These are phyloP conservation scores for Neria commutata DNA, from an alignment of 2,888 invertebrate genomes.

Conservation along the genomic window DNA sequence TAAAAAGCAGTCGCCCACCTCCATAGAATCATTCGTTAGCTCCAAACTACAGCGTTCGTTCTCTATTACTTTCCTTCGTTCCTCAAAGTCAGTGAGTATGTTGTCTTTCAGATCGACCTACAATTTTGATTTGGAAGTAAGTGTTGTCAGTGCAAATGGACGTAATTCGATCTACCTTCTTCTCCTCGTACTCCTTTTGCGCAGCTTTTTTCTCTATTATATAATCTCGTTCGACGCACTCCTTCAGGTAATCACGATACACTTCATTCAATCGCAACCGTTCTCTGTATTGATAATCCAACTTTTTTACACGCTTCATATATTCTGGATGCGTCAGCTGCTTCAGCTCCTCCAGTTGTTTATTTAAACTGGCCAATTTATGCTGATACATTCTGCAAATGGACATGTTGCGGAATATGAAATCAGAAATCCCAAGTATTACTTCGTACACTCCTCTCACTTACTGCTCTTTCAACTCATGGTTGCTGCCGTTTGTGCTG, in stretches of 20 bases:
- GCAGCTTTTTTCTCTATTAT: slow-evolving; percentile 86
- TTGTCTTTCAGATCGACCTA: slow-evolving; percentile 80
- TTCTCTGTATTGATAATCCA: slow-evolving; percentile 84
- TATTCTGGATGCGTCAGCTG: slow-evolving; percentile 88
- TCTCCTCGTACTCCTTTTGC: slow-evolving; percentile 92
- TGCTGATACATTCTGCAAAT: slow-evolving; percentile 82
- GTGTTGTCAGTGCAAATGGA: background rate
- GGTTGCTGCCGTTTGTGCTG: slow-evolving; percentile 40
- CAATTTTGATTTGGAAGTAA: background rate
- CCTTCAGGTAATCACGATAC: slow-evolving; percentile 79
- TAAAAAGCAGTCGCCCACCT: slow-evolving; percentile 63
- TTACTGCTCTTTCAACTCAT: slow-evolving; percentile 62
- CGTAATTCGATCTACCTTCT: slow-evolving; percentile 68
- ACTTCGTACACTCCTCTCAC: slow-evolving; percentile 20
- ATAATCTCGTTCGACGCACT: slow-evolving; percentile 87
- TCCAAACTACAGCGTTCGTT: slow-evolving; percentile 87
- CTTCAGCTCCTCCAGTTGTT: slow-evolving; percentile 86
- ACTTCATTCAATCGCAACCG: slow-evolving; percentile 78
- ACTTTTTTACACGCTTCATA: slow-evolving; percentile 76
- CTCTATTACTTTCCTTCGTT: slow-evolving; percentile 88
- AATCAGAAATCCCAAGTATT: background rate
- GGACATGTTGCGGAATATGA: background rate
- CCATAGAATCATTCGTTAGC: slow-evolving; percentile 85
- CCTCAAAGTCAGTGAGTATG: slow-evolving; percentile 88
- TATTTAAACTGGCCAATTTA: slow-evolving; percentile 85